These are phyloP conservation scores for Drosophila mettleri DNA, from an alignment of 2,888 invertebrate species.

Conservation along the genomic window DNA sequence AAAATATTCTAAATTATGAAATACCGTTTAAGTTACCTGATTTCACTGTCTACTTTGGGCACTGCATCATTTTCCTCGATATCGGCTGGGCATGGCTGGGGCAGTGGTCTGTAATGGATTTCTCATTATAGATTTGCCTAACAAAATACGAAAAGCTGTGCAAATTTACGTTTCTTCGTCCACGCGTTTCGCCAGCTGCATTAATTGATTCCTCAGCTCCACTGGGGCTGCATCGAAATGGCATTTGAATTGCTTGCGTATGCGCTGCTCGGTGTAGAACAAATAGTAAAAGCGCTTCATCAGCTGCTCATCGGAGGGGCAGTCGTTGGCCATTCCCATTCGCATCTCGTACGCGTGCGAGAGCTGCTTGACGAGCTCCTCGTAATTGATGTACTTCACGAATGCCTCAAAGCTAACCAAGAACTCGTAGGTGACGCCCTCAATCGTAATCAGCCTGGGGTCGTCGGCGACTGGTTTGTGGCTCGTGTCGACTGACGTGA, in stretches of 20 bases:
- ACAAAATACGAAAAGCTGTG: fast-evolving
- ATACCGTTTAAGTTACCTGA: conserved; percentile 1
- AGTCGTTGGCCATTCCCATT: not conserved
- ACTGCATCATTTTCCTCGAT: not conserved
- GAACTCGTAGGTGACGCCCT: conserved; percentile 18
- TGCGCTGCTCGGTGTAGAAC: conserved; percentile 24
- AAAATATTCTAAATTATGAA: not conserved
- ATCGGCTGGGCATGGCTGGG: not conserved
- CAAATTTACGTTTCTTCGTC: not conserved
- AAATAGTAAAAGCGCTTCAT: conserved; percentile 31
- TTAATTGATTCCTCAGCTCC: conserved; percentile 1
- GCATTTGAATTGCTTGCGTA: conserved; percentile 17
- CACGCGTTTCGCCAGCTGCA: conserved; percentile 12
- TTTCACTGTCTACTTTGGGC: not conserved
- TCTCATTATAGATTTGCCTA: too few relatives aligned
- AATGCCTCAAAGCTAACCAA: conserved; percentile 27
- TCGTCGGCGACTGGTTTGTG: not conserved
- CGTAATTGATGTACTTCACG: conserved; percentile 19
- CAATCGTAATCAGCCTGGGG: not conserved
- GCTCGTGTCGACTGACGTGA: not conserved
- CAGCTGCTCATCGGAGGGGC: not conserved
- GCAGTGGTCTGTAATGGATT: not conserved
- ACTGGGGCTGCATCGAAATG: conserved; percentile 39
- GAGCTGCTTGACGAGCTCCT: conserved; percentile 18
- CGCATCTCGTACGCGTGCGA: not conserved